Evolutionary conservation across 2,888 invertebrate genomes (phyloP), one percentile per base, ranked within the genome.

Genomic region (Caenorhabditis zanzibari): DNA sequence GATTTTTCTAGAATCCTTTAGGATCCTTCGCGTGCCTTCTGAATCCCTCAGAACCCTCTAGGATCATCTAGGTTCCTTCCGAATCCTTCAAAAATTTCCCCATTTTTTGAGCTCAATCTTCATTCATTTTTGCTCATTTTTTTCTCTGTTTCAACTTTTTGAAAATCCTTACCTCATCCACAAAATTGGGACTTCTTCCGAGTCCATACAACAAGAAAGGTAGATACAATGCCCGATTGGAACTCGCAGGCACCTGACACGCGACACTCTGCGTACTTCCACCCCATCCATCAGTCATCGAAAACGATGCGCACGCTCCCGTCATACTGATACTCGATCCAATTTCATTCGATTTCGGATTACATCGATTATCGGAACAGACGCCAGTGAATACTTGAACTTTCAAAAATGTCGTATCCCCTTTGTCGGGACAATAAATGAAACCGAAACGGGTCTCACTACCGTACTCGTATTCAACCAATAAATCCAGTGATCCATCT

Each of bases 101-200:
- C n/a, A n/a, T n/a, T n/a, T n/a, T n/a, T n/a, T n/a, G n/a, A n/a
- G n/a, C n/a, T n/a, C n/a, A n/a, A n/a, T n/a, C n/a, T n/a, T n/a
- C n/a, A n/a, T n/a, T n/a, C n/a, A n/a, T n/a, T n/a, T n/a, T n/a
- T n/a, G n/a, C n/a, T n/a, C n/a, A n/a, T n/a, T n/a, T n/a, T n/a
- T n/a, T n/a, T n/a, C n/a, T n/a, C n/a, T n/a, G n/a, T n/a, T n/a
- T n/a, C n/a, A n/a, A n/a, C 44, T 44, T 14, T 44, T 14, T 14
- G 10, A 63, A 26, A 41, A 44, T 26, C 7, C 71, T 2, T 22
- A 61, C 72, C 63, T 85, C 85, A 77, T 88, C 88, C 0, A 99
- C 96, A 93, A 98, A 99, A 93, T 99, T 99, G 1, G 98, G 98
- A 47, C 97, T 97, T 81, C 97, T 95, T 2, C 98, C 99, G n/a